Evolutionary conservation across 2,888 invertebrate species (phyloP), one percentile per base, ranked within the genome.

Genomic region (Helicoverpa assulta): DNA sequence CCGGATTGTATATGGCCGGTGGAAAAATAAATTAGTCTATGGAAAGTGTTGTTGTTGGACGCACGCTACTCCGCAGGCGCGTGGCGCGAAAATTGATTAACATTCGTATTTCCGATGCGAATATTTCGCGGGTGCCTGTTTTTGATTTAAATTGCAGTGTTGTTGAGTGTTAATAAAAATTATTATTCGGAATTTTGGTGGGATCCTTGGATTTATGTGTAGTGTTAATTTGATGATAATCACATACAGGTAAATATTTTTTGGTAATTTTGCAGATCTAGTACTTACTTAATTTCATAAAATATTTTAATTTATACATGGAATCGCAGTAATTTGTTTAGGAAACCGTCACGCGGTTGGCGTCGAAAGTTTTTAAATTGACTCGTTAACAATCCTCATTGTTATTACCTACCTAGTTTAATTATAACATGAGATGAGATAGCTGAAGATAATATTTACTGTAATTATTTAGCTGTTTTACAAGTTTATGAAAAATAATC

Each of bases 11-110:
- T 73, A 62, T 67, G 71, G 68, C 54, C 68, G 74, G 73, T 64
- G 76, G 78, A 84, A 80, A 84, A 81, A 78, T 73, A 83, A 86
- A 86, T 85, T 89, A 89, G 89, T 89, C 86, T 88, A 81, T 85
- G 89, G 84, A 86, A 87, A 81, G 86, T 85, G 72, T 79, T 76
- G 86, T 82, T 61, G 81, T 73, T 64, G 84, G 80, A 71, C 82
- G 88, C 89, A 88, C 89, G 89, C 78, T 61, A 66, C 64, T 73
- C 19, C 29, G 78, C 62, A 73, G 59, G 66, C 69, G 67, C 64
- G 76, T 79, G 81, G 84, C 89, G 89, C 81, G 85, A 78, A 84
- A 85, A 75, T 71, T 76, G 40, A 54, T 66, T 67, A 69, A 18
- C 62, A 70, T 75, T 75, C 82, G 84, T 83, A 79, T 79, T 67